Conservation (phyloP, 2,888 invertebrate species). For the Corythucha ciliata region DNA sequence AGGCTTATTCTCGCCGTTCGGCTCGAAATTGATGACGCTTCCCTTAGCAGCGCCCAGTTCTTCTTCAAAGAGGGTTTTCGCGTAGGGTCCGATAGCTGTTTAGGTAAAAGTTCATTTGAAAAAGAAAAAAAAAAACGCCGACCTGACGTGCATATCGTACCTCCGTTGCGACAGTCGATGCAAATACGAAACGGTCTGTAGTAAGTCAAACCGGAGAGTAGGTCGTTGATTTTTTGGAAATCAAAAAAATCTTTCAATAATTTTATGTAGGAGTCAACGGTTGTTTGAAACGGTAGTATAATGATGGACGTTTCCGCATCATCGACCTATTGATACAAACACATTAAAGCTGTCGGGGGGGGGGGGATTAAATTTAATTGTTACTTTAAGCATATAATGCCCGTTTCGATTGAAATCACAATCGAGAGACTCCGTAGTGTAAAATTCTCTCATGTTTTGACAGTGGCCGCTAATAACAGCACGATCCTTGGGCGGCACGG, state of each 20-base stretch:
- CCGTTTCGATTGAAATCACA: slow-evolving; percentile 2
- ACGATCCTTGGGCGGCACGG: background rate
- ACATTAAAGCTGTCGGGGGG: background rate
- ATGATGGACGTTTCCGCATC: no score
- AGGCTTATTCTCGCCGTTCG: background rate
- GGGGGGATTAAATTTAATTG: no score
- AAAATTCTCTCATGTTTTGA: background rate
- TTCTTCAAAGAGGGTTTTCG: slow-evolving; percentile 14
- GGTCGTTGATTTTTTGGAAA: slow-evolving; percentile 7
- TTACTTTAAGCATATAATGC: no score
- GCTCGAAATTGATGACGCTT: slow-evolving; percentile 5
- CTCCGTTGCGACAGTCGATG: slow-evolving; percentile 15
- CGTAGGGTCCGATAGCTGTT: slow-evolving; percentile 6
- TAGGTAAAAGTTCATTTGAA: background rate
- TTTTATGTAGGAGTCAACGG: no score
- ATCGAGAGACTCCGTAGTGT: no score
- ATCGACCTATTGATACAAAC: background rate
- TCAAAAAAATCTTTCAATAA: slow-evolving; percentile 11
- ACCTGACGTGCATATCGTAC: background rate
- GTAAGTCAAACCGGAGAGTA: slow-evolving; percentile 5
- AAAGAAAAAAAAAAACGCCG: no score
- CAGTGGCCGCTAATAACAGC: background rate
- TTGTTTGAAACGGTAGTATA: no score
- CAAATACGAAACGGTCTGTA: slow-evolving; percentile 11
- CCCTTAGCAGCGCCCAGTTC: slow-evolving; percentile 8